A percentile compares a stretch with the other conserved stretches of the same genome.
Evolutionary conservation across 2,888 invertebrate species (phyloP).

Genomic region (Tanytarsus gracilentus): DNA sequence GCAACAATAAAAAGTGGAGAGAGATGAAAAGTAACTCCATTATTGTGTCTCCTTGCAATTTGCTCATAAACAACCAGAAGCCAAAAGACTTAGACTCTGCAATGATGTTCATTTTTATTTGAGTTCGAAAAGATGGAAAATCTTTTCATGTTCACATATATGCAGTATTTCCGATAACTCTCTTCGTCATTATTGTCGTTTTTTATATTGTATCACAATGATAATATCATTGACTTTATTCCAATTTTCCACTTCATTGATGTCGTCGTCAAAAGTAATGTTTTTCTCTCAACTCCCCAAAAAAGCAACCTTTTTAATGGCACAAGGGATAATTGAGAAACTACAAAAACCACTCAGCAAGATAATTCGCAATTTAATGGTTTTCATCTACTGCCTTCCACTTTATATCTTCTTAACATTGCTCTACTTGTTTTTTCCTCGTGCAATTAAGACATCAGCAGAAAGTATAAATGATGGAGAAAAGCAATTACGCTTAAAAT

Average conservation of each 20-base stretch:
- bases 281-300: neutral
- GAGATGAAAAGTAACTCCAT: no score
- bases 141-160: no score
- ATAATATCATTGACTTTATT: neutral
- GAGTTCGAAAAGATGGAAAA: no score
- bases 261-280: no score
- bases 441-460: conserved; percentile 16
- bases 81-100: no score
- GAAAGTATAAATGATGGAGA: conserved; percentile 18
- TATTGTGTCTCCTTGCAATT: no score
- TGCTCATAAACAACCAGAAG: no score
- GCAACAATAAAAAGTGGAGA: no score
- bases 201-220: neutral
- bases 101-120: no score
- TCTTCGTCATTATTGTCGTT: neutral
- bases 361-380: conserved; percentile 20
- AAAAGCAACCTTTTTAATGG: neutral
- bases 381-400: neutral
- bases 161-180: no score
- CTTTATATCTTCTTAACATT: neutral
- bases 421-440: neutral
- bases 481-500: conserved; percentile 18
- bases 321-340: neutral
- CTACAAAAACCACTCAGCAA: conserved; percentile 24
- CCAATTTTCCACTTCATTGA: conserved; percentile 7